Evolutionary conservation across 2,888 invertebrate genomes (phyloP).

Genomic region (Pantelozetes paolii): DNA sequence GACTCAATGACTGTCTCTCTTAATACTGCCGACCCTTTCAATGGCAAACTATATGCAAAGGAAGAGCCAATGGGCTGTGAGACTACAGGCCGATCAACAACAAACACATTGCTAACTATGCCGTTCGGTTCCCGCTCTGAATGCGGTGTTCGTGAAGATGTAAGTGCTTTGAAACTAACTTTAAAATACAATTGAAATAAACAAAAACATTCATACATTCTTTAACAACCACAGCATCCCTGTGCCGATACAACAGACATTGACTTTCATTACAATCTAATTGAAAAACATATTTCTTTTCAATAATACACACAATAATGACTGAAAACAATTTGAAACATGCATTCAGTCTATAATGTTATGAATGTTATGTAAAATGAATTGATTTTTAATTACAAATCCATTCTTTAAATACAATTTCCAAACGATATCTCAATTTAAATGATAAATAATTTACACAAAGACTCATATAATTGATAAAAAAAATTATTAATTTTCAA

Average conservation of each 20-base stretch:
- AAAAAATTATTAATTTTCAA: no score
- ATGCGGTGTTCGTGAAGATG: conserved; percentile 48
- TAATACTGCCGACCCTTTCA: conserved; percentile 50
- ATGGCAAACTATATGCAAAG: conserved; percentile 50
- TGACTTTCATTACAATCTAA: no score
- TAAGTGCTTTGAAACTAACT: conserved; percentile 35
- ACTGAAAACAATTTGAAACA: no score
- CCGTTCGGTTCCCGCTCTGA: conserved; percentile 44
- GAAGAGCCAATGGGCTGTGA: conserved; percentile 49
- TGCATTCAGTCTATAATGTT: background rate
- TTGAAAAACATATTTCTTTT: no score
- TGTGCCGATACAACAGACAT: no score
- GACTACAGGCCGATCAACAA: conserved; percentile 48
- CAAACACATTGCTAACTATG: conserved; percentile 47
- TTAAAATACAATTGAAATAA: background rate
- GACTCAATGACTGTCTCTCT: conserved; percentile 50
- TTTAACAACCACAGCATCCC: conserved; percentile 6
- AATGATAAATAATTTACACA: no score
- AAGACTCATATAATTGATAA: no score
- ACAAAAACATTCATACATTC: no score
- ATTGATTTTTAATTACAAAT: background rate
- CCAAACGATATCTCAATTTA: background rate
- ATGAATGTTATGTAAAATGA: background rate
- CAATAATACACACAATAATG: no score
- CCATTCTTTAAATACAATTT: background rate